A percentile compares a stretch with the other conserved stretches of the same genome.
Conservation (phyloP, 2,888 invertebrate species). For the Drosophila falleni region DNA sequence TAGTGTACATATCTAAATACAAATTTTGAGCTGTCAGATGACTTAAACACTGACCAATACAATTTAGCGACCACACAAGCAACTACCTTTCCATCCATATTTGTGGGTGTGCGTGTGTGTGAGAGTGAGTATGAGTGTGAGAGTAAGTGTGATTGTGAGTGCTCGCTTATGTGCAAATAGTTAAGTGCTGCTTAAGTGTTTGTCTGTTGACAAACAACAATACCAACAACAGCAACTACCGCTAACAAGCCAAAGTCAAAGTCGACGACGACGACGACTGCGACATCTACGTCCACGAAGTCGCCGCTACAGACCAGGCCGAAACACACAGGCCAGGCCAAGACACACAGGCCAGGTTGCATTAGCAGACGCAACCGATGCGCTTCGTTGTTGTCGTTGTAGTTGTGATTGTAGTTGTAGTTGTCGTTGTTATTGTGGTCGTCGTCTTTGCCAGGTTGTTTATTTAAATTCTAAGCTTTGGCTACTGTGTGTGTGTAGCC, state of each 20-base stretch:
- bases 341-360: conserved; percentile 54
- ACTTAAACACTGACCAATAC: conserved; percentile 25
- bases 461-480: conserved; percentile 83
- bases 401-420: conserved; percentile 25
- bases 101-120: conserved; percentile 22
- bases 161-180: conserved; percentile 50
- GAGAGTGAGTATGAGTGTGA: conserved; percentile 18
- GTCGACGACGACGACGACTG: conserved; percentile 16
- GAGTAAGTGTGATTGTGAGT: background rate
- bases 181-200: conserved; percentile 65
- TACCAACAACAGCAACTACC: conserved; percentile 47
- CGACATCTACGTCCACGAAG: conserved; percentile 21
- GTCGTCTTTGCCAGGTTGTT: conserved; percentile 58
- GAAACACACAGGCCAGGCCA: conserved; percentile 21
- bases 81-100: conserved; percentile 8
- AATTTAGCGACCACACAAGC: conserved; percentile 38
- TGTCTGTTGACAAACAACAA: conserved; percentile 66
- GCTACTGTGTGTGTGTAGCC: conserved; percentile 59
- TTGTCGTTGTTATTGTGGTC: conserved; percentile 19
- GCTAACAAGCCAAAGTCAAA: conserved; percentile 45
- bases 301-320: conserved; percentile 26
- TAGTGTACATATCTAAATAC: conserved; percentile 11
- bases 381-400: conserved; percentile 50
- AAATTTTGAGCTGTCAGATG: conserved; percentile 44
- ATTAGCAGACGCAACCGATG: conserved; percentile 57